These are phyloP conservation scores for Tupaia chinensis DNA, from an alignment of 2,113 vertebrate genomes.

Conservation along the genomic window DNA sequence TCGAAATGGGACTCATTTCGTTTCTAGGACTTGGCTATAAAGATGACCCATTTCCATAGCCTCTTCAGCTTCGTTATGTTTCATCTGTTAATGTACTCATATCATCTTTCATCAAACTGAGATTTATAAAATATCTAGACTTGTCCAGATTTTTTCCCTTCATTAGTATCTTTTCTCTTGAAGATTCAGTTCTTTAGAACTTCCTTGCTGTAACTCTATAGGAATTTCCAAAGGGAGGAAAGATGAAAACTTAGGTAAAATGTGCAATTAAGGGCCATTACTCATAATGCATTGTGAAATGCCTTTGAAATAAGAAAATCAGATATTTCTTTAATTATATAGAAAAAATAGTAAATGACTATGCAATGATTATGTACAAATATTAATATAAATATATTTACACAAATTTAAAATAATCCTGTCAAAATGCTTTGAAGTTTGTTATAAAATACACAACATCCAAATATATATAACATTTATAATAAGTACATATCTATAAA, in stretches of 20 bases:
- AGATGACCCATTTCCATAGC: neutral
- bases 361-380: neutral
- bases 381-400: neutral
- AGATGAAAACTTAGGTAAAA: neutral
- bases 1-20: neutral
- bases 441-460: neutral
- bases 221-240: neutral
- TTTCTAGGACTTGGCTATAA: neutral
- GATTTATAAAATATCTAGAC: neutral
- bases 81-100: neutral
- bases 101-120: neutral
- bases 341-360: neutral
- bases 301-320: neutral
- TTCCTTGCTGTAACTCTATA: neutral
- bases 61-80: neutral
- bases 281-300: neutral
- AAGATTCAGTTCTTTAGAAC: neutral
- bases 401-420: neutral
- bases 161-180: neutral
- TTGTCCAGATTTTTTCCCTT: neutral
- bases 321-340: neutral
- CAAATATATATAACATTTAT: neutral
- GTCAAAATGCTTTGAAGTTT: neutral
- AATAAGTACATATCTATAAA: neutral
- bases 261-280: neutral